Conservation (phyloP, 2,797 vertebrate genomes). For the Hippopotamyrus pictus region DNA sequence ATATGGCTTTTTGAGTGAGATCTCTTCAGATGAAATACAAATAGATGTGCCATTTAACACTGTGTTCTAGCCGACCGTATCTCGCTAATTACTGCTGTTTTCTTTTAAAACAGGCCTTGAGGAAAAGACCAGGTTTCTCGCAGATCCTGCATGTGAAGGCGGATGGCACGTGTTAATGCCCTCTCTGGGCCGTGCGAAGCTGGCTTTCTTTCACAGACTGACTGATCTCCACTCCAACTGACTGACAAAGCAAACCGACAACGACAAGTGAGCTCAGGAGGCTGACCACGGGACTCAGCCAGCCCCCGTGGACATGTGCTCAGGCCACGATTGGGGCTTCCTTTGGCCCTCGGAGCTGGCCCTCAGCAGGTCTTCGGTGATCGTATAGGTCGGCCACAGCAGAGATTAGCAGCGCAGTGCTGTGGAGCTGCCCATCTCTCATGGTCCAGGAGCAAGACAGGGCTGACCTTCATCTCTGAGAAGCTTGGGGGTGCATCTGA, state of each 20-base stretch:
- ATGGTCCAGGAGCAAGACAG: not conserved
- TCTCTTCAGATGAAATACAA: not conserved
- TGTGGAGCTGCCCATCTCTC: not conserved
- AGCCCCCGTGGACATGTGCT: not conserved
- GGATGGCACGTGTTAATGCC: conserved; percentile 77
- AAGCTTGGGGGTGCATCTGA: not conserved
- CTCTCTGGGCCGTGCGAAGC: not conserved
- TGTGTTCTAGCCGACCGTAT: not conserved
- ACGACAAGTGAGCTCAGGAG: not conserved
- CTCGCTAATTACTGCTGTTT: not conserved
- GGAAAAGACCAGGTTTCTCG: conserved; percentile 93
- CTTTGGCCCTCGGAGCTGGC: not conserved
- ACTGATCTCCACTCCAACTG: not conserved
- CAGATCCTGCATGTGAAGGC: conserved; percentile 96
- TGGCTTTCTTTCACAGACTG: not conserved
- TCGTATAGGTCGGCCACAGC: not conserved
- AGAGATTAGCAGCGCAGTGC: not conserved
- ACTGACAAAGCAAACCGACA: not conserved
- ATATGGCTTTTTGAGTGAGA: not conserved
- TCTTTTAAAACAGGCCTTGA: conserved; percentile 71
- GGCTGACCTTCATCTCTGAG: not conserved
- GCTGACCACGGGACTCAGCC: not conserved
- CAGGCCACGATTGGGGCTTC: not conserved
- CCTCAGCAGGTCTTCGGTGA: not conserved
- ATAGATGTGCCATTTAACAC: not conserved